phyloP scores from a whole-genome alignment of 2,888 invertebrate species.

The Agrotis segetum region DNA sequence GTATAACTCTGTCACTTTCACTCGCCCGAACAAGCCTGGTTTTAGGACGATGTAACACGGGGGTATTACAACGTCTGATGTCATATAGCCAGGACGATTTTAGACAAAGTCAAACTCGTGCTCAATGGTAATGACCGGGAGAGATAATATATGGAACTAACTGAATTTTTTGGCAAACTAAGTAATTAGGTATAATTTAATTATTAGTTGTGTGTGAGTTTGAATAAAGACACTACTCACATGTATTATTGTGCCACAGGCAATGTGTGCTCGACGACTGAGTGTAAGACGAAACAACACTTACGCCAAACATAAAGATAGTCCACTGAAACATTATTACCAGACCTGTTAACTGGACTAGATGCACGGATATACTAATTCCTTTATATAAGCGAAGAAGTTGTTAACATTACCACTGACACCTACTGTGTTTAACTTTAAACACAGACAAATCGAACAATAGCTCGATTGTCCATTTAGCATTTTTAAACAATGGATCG shows the following conservation, averaged over 20 bases:
- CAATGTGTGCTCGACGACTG: constrained; percentile 66
- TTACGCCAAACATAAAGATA: constrained; percentile 65
- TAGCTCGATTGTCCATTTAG: constrained; percentile 54
- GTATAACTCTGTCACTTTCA: too few relatives aligned
- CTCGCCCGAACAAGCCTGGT: too few relatives aligned
- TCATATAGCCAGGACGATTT: too few relatives aligned
- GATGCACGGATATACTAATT: constrained; percentile 10
- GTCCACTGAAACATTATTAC: constrained; percentile 68
- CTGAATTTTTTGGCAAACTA: neutral
- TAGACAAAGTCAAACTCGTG: too few relatives aligned
- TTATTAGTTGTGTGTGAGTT: neutral
- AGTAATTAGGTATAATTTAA: too few relatives aligned
- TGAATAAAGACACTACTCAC: constrained; percentile 69
- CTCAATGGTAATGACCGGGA: too few relatives aligned
- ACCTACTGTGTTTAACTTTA: constrained; percentile 58
- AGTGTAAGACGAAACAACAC: constrained; percentile 64
- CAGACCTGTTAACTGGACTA: constrained; percentile 30
- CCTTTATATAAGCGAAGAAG: constrained; percentile 24
- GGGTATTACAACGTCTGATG: too few relatives aligned
- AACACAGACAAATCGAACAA: constrained; percentile 48
- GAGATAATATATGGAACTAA: neutral
- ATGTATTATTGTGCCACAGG: constrained; percentile 78
- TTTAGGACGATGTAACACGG: too few relatives aligned
- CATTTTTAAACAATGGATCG: constrained; percentile 47
- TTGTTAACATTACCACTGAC: constrained; percentile 2